phyloP scores from a whole-genome alignment of 2,797 vertebrate genomes.

The Diceros bicornis region DNA sequence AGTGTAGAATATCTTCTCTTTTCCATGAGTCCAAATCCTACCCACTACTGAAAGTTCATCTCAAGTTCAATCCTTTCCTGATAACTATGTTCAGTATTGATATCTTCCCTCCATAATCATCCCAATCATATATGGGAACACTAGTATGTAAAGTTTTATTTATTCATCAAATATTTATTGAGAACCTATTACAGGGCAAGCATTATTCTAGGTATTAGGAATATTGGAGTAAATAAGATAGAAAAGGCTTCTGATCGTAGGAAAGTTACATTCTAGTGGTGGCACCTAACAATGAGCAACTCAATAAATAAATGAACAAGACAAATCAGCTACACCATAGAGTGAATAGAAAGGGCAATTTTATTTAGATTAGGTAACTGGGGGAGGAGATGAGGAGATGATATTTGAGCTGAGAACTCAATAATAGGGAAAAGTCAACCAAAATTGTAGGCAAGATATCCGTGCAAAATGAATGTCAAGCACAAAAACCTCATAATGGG shows the following conservation, averaged over 20 bases:
- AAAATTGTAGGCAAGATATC: not conserved
- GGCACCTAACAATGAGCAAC: not conserved
- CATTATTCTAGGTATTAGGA: not conserved
- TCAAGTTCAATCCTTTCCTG: constrained; percentile 48
- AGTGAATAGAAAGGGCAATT: not conserved
- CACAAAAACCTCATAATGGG: not conserved
- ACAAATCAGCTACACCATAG: not conserved
- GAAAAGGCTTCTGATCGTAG: not conserved
- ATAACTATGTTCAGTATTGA: constrained; percentile 13
- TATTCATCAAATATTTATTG: constrained; percentile 29
- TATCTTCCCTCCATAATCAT: not conserved
- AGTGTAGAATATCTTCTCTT: constrained; percentile 18
- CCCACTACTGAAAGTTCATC: constrained; percentile 14
- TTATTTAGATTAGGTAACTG: constrained; percentile 41
- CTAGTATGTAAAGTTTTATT: not conserved
- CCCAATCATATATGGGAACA: not conserved
- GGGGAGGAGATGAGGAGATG: not conserved
- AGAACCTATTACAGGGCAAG: not conserved
- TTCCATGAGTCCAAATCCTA: constrained; percentile 7
- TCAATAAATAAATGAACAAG: constrained; percentile 42
- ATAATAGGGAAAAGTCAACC: not conserved
- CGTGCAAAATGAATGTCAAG: not conserved
- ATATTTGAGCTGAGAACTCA: constrained; percentile 40
- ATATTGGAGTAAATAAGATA: not conserved
- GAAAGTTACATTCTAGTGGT: not conserved